A percentile compares a stretch with the other conserved stretches of the same genome.
Conservation (phyloP, 2,888 invertebrate species). For the Kryphioiulus occultus region DNA sequence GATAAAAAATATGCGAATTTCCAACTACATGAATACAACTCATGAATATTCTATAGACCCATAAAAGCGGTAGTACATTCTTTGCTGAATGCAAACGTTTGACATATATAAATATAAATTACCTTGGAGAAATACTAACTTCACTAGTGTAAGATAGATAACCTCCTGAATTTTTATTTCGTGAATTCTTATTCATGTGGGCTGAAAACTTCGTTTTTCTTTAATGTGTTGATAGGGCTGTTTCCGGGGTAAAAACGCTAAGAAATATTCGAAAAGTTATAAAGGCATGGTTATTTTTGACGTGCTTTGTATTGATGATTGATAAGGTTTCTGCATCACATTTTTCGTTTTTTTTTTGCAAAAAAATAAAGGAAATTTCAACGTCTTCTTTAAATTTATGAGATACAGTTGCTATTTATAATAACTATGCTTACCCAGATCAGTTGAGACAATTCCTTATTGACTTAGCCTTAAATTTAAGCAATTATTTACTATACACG, state of each 20-base stretch:
- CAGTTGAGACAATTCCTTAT: not conserved
- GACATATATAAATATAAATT: constrained; percentile 38
- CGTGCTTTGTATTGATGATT: not conserved
- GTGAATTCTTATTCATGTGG: not conserved
- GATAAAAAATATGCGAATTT: not conserved
- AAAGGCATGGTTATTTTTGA: not conserved
- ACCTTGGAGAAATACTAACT: not conserved
- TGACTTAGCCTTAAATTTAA: too few species aligned
- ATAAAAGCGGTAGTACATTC: constrained; percentile 33
- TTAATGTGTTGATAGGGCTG: not conserved
- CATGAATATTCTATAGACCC: constrained; percentile 21
- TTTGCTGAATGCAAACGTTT: not conserved
- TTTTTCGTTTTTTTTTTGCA: not conserved
- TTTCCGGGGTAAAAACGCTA: not conserved
- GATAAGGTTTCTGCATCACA: not conserved
- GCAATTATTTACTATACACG: too few species aligned
- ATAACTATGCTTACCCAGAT: not conserved
- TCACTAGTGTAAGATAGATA: constrained; percentile 22
- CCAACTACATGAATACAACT: constrained; percentile 9
- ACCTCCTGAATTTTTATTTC: constrained; percentile 32
- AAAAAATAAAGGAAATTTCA: not conserved
- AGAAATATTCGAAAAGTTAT: not conserved
- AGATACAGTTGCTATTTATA: too few species aligned
- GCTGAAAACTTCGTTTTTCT: not conserved
- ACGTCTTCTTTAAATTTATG: not conserved